Conservation (phyloP, 1,140 invertebrate genomes). For the Listronotus oregonensis region DNA sequence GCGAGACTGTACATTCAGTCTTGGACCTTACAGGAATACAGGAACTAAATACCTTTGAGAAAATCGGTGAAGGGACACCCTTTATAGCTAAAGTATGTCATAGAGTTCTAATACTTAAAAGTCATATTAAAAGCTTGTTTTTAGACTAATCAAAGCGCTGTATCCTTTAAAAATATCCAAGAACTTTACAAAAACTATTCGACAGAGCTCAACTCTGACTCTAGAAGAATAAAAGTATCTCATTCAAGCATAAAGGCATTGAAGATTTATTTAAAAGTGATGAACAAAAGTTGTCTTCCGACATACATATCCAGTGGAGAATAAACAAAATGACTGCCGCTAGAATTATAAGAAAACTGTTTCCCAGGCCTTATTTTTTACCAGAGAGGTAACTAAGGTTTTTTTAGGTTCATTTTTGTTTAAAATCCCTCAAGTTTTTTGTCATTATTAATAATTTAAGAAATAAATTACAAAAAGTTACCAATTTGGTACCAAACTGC, state of each 20-base stretch:
- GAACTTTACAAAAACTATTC: slow-evolving; percentile 58
- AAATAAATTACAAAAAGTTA: not conserved
- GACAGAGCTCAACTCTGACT: slow-evolving; percentile 61
- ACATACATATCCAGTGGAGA: slow-evolving; percentile 64
- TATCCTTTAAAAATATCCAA: slow-evolving; percentile 55
- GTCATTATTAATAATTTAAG: too few relatives aligned
- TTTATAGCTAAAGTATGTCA: slow-evolving; percentile 48
- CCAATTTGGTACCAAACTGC: not conserved
- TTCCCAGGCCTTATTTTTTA: slow-evolving; percentile 66
- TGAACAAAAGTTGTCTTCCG: slow-evolving; percentile 32
- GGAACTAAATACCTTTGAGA: slow-evolving; percentile 44
- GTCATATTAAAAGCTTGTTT: slow-evolving; percentile 20
- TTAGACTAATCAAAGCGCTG: slow-evolving; percentile 53
- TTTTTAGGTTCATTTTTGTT: slow-evolving; percentile 4
- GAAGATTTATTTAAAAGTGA: slow-evolving; percentile 33
- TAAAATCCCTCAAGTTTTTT: too few relatives aligned
- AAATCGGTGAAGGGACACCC: slow-evolving; percentile 48
- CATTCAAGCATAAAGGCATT: slow-evolving; percentile 54
- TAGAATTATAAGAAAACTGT: slow-evolving; percentile 66
- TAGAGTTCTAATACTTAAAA: too few relatives aligned
- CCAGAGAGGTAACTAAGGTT: slow-evolving; percentile 53
- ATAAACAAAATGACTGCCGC: slow-evolving; percentile 72
- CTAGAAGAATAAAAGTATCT: slow-evolving; percentile 60
- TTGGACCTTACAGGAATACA: slow-evolving; percentile 49
- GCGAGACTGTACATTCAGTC: slow-evolving; percentile 67